These are phyloP conservation scores for Brachypalpus laphriformis DNA, from an alignment of 2,888 invertebrate species.

Conservation along the genomic window DNA sequence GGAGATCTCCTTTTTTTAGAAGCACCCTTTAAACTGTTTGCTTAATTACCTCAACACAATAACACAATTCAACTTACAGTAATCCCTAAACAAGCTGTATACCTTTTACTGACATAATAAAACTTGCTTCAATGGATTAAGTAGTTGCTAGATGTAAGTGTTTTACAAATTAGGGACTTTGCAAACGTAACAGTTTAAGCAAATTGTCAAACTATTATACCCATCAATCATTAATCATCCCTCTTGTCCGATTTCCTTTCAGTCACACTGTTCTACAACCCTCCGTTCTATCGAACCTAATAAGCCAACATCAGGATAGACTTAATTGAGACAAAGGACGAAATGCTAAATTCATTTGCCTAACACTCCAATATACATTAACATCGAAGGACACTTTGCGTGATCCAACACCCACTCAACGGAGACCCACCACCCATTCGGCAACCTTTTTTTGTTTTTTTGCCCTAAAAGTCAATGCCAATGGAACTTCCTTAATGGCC, in stretches of 20 bases:
- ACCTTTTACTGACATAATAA: neutral
- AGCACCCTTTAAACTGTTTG: neutral
- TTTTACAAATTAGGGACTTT: neutral
- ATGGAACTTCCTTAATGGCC: constrained; percentile 30
- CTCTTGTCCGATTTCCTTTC: neutral
- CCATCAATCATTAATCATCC: constrained; percentile 1
- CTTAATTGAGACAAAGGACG: constrained; percentile 49
- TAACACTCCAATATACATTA: constrained; percentile 27
- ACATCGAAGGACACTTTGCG: constrained; percentile 24
- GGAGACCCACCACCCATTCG: no score
- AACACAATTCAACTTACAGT: neutral
- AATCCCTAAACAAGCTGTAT: neutral
- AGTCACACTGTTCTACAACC: neutral
- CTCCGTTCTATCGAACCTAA: neutral
- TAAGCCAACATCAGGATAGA: constrained; percentile 23
- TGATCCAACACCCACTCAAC: constrained; percentile 35
- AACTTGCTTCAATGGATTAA: neutral
- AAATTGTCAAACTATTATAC: constrained; percentile 27
- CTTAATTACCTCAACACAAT: neutral
- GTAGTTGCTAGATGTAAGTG: neutral
- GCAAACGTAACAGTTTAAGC: neutral
- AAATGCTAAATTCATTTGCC: constrained; percentile 42
- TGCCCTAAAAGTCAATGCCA: constrained; percentile 24
- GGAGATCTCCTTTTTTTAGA: no score
- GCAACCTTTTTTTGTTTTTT: neutral